Evolutionary conservation across 2,797 vertebrate species (phyloP), one percentile per base, ranked within the genome.

Genomic region (Sebastes itinus): DNA sequence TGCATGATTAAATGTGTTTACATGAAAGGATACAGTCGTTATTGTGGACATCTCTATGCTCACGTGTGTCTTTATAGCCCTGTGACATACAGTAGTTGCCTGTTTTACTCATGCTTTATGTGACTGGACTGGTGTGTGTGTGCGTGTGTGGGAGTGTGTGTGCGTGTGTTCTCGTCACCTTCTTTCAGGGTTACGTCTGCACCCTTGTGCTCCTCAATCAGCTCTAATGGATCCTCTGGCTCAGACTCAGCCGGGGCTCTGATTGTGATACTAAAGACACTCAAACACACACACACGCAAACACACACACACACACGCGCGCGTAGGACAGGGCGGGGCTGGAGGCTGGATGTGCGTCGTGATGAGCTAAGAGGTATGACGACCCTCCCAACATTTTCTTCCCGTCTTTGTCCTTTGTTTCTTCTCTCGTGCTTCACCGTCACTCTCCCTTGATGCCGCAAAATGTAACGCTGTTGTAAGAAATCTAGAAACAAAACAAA

Each of bases 191-290:
- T 94, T 92, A 94, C 67, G 75, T 84, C 90, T 93, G 85, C 80
- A 94, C 88, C 93, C 87, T 87, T 91, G 89, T 90, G 77, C 88
- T 93, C 90, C 85, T 95, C 92, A 96, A 96, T 96, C 95, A 94
- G 91, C 90, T 73, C 92, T 96, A 96, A 96, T 96, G 95, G 94
- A 95, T 94, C 91, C 87, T 90, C 86, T 96, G 95, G 95, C 95
- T 93, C 90, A 58, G 83, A 84, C 86, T 94, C 95, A 94, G 84
- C 68, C 65, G 12, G 54, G 74, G 81, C 79, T 91, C 74, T 90
- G 88, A 86, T 84, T 72, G 82, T 91, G 86, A 91, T 84, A 86
- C 80, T 84, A 74, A 89, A 90, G 77, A 86, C 86, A 71, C 84
- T 64, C 25, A 66, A 10, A 80, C 55, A 71, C 73, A 69, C 87